phyloP scores from a whole-genome alignment of 2,888 invertebrate genomes.

The Cataglyphis rosenhaueri region DNA sequence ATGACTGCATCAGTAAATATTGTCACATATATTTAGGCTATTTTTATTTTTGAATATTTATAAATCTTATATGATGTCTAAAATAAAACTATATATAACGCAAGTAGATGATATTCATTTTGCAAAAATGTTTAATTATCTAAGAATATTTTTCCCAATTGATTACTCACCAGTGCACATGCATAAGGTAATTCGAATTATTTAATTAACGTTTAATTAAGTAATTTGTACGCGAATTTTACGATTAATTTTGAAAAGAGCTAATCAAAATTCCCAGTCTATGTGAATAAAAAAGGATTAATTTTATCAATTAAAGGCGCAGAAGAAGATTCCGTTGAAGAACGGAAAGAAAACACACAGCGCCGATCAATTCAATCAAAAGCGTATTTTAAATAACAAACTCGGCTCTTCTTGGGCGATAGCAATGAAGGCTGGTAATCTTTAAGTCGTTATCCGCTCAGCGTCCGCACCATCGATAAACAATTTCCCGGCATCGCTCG shows the following conservation, averaged over 20 bases:
- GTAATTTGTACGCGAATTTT: constrained; percentile 5
- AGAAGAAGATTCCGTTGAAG: constrained; percentile 6
- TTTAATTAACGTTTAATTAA: not conserved
- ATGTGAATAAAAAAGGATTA: not conserved
- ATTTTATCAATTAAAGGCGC: constrained; percentile 16
- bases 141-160: not conserved
- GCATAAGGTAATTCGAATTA: not conserved
- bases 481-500: constrained; percentile 36
- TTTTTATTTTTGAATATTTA: not conserved
- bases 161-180: not conserved
- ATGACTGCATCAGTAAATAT: not conserved
- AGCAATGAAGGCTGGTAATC: constrained; percentile 39
- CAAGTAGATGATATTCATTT: not conserved
- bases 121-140: constrained; percentile 23
- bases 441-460: constrained; percentile 49
- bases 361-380: constrained; percentile 10
- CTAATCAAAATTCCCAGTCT: not conserved
- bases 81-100: not conserved
- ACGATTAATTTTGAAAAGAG: constrained; percentile 13
- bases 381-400: constrained; percentile 36
- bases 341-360: not conserved
- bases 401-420: not conserved
- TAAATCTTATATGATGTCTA: not conserved
- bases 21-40: not conserved
- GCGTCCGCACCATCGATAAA: constrained; percentile 47